Base-by-base conservation (phyloP, 2,113 vertebrate genomes). In the Sylvietta virens region DNA sequence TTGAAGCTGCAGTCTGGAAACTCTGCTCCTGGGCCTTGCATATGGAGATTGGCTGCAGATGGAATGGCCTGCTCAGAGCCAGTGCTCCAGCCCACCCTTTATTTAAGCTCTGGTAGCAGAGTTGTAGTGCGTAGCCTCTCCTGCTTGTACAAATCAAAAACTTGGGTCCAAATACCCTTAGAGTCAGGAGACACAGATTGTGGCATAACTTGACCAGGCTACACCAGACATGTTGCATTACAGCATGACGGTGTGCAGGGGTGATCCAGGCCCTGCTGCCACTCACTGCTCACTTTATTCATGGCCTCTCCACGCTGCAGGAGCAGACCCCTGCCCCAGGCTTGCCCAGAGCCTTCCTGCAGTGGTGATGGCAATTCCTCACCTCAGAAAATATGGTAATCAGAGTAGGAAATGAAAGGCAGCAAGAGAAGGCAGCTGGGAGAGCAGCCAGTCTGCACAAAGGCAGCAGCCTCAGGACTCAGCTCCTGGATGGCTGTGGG, bases 221-320 rank as follows among this genome's bases (percentile, higher is more conserved):
- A 31, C 42, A 45, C n/a, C 23, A 70, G 31, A 15, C 15, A 5
- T 15, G 13, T 33, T 35, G 14, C 21, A 22, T 24, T 26, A 18
- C 2, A 30, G 57, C 24, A 33, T 1, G 24, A 18, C n/a, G 9
- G 4, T n/a, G n/a, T 53, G 28, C 28, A 92, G 57, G 27, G 48
- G 17, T 47, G 51, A 47, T 44, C 26, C 48, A 24, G 69, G 26
- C 18, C 4, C 18, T 79, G 53, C 20, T 81, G 61, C 61, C 71
- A 13, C 58, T 86, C 62, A 13, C 30, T 73, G n/a, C 57, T 23
- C 18, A 33, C 61, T 50, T 74, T 35, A 33, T 84, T 37, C 47
- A 71, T 45, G 0, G 0, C 3, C 35, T 87, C 37, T 60, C 69
- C 53, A 18, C 1, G 0, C 11, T 65, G 33, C 65, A 72, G 81